These are phyloP conservation scores for Varanus salvator DNA, from an alignment of 2,113 vertebrate species.

Conservation along the genomic window DNA sequence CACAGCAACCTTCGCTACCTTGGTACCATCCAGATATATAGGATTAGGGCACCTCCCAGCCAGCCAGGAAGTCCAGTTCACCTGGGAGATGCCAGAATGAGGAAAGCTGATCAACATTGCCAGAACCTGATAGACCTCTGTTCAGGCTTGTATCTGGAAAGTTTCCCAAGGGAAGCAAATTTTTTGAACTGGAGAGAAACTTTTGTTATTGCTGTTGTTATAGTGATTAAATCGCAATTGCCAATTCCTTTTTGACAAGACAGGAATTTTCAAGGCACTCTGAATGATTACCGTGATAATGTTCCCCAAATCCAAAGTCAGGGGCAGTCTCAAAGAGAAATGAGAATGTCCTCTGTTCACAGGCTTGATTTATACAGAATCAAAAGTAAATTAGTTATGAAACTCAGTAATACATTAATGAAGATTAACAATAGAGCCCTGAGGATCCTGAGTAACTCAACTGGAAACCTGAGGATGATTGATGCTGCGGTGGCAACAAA, in stretches of 20 bases:
- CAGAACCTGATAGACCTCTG: not conserved
- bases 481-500: constrained; percentile 49
- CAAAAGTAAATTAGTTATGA: constrained; percentile 59
- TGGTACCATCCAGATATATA: too few relatives aligned
- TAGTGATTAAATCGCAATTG: constrained; percentile 8
- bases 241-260: constrained; percentile 19
- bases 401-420: constrained; percentile 58
- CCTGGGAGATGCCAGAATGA: too few relatives aligned
- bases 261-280: constrained; percentile 42
- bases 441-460: constrained; percentile 53
- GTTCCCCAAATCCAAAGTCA: constrained; percentile 23
- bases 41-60: too few relatives aligned
- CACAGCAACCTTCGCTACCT: too few relatives aligned
- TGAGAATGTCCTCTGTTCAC: constrained; percentile 28
- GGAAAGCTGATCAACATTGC: too few relatives aligned
- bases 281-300: constrained; percentile 12
- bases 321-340: constrained; percentile 38
- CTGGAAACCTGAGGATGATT: constrained; percentile 61
- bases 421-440: constrained; percentile 65
- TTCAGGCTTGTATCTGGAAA: not conserved
- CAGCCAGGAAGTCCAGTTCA: too few relatives aligned
- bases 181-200: constrained; percentile 30
- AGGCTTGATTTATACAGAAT: constrained; percentile 44
- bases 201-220: constrained; percentile 29
- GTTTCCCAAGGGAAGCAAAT: constrained; percentile 8